Percentiles rank a stretch among this genome's conserved stretches.
Evolutionary conservation across 1,140 invertebrate genomes (phyloP).

Genomic region (Cepaea nemoralis): DNA sequence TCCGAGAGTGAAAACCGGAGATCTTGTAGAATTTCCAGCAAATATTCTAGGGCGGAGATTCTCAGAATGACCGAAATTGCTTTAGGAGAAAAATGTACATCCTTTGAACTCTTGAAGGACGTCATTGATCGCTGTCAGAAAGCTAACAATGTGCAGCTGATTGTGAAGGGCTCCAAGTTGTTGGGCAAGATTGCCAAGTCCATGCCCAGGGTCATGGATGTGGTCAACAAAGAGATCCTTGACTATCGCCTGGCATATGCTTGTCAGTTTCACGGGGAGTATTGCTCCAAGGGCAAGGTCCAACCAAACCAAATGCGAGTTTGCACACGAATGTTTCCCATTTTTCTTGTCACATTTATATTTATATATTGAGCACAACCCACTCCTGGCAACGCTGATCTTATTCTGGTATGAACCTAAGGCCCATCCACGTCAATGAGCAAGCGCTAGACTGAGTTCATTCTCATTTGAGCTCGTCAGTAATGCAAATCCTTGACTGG

Average conservation of each 20-base stretch:
- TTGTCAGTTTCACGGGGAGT: constrained; percentile 23
- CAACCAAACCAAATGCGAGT: constrained; percentile 24
- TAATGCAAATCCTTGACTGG: no score
- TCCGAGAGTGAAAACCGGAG: no score
- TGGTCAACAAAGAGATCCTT: constrained; percentile 24
- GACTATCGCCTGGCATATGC: constrained; percentile 20
- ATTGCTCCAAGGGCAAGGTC: neutral
- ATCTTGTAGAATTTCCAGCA: no score
- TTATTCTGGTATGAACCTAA: no score
- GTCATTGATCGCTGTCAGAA: constrained; percentile 22
- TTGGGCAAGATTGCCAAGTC: constrained; percentile 10
- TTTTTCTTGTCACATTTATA: no score
- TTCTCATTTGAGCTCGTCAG: no score
- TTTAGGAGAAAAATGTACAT: constrained; percentile 13
- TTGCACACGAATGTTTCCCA: no score
- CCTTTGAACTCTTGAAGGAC: constrained; percentile 23
- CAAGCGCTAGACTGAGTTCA: no score
- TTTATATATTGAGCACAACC: no score
- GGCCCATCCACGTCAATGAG: no score
- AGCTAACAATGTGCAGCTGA: constrained; percentile 18
- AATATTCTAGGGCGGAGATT: no score
- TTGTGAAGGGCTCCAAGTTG: constrained; percentile 26
- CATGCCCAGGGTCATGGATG: constrained; percentile 23
- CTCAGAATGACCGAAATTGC: neutral
- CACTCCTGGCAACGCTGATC: no score